A percentile compares a stretch with the other conserved stretches of the same genome.
These are phyloP conservation scores for Morone saxatilis DNA, from an alignment of 2,113 vertebrate species.

Conservation along the genomic window DNA sequence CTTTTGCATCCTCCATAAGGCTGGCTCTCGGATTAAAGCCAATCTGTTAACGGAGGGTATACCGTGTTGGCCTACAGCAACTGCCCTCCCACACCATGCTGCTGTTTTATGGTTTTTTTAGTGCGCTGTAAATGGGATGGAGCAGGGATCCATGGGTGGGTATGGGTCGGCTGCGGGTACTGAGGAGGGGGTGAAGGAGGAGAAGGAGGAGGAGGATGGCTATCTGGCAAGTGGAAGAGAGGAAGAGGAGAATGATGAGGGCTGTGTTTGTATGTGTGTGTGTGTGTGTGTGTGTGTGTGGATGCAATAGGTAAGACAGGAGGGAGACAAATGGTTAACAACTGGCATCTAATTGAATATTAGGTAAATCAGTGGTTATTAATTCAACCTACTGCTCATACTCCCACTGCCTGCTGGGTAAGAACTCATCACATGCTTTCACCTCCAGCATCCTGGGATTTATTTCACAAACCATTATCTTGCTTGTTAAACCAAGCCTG, in stretches of 20 bases:
- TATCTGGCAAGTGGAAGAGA: neutral
- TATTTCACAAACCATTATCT: neutral
- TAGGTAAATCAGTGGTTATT: slow-evolving; percentile 23
- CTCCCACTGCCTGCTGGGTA: slow-evolving; percentile 1
- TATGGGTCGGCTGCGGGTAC: slow-evolving; percentile 48
- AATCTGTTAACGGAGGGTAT: slow-evolving; percentile 67
- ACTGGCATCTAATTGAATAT: slow-evolving; percentile 29
- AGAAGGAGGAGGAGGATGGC: neutral
- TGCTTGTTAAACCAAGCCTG: neutral
- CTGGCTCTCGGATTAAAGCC: slow-evolving; percentile 70
- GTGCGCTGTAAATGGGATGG: slow-evolving; percentile 49
- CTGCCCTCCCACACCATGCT: slow-evolving; percentile 31
- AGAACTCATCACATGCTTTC: neutral
- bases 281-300: slow-evolving; percentile 2
- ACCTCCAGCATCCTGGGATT: neutral
- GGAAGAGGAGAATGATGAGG: slow-evolving; percentile 21
- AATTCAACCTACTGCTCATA: slow-evolving; percentile 9
- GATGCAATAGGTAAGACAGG: slow-evolving; percentile 12
- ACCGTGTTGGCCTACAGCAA: slow-evolving; percentile 35
- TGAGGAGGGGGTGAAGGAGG: slow-evolving; percentile 34
- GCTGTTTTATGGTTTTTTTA: slow-evolving; percentile 12
- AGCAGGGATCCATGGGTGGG: slow-evolving; percentile 41
- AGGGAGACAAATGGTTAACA: slow-evolving; percentile 39
- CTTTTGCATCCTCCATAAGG: slow-evolving; percentile 64
- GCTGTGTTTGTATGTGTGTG: neutral